phyloP scores from a whole-genome alignment of 2,797 vertebrate genomes.

The Caiman crocodilus region DNA sequence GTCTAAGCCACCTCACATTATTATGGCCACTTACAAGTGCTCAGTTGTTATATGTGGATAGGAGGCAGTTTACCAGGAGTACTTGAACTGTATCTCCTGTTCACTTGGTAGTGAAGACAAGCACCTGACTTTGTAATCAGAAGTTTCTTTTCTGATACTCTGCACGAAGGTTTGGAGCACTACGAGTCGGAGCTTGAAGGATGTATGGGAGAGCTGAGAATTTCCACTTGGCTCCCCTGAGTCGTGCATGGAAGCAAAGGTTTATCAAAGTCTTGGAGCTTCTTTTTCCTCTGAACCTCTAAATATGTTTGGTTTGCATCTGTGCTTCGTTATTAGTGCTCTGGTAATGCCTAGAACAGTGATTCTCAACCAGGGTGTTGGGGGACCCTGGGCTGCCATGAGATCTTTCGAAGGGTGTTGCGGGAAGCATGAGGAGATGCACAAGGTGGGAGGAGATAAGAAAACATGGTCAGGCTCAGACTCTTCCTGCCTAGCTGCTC shows the following conservation, averaged over 20 bases:
- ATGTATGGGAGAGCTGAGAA: not conserved
- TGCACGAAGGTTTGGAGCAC: not conserved
- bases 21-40: not conserved
- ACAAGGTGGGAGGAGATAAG: too few species aligned
- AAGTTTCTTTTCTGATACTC: not conserved
- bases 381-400: too few species aligned
- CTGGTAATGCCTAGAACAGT: not conserved
- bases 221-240: not conserved
- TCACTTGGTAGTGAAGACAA: not conserved
- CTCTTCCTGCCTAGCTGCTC: too few species aligned
- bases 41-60: not conserved
- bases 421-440: too few species aligned
- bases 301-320: not conserved
- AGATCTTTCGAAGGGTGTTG: too few species aligned
- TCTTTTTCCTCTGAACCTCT: not conserved
- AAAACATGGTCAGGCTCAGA: too few species aligned
- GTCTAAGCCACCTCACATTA: not conserved
- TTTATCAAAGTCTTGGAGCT: not conserved
- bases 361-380: too few species aligned
- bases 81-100: not conserved
- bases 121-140: not conserved
- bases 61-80: not conserved
- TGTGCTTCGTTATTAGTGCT: not conserved
- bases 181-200: not conserved
- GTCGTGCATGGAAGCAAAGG: not conserved